Evolutionary conservation across 2,888 invertebrate genomes (phyloP).

Genomic region (Pseudococcus jackbeardsleyi): DNA sequence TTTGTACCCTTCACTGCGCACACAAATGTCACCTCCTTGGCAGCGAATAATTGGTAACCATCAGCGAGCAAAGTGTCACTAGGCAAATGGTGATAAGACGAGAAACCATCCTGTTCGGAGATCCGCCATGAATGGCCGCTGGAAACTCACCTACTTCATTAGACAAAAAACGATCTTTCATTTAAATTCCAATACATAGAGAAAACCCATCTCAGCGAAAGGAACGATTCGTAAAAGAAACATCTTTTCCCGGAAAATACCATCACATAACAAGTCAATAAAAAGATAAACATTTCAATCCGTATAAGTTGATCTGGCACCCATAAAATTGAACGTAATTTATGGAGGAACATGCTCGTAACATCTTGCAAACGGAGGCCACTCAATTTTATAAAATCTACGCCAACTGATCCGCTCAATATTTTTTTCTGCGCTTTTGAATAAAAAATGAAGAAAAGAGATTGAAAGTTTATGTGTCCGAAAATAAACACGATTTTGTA

Average conservation of each 20-base stretch:
- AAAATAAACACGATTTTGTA: slow-evolving; percentile 20
- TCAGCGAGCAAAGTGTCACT: slow-evolving; percentile 65
- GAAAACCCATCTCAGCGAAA: neutral
- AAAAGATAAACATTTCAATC: slow-evolving; percentile 28
- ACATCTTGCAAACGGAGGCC: slow-evolving; percentile 42
- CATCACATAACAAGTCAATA: neutral
- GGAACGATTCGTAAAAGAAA: slow-evolving; percentile 19
- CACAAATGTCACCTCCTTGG: slow-evolving; percentile 58
- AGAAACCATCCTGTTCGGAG: slow-evolving; percentile 67
- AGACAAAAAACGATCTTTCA: slow-evolving; percentile 26
- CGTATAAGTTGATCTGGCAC: slow-evolving; percentile 33
- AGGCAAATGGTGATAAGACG: slow-evolving; percentile 66
- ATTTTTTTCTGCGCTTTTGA: slow-evolving; percentile 43
- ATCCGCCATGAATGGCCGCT: slow-evolving; percentile 67
- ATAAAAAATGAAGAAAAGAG: slow-evolving; percentile 33
- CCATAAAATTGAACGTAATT: slow-evolving; percentile 43
- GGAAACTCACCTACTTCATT: slow-evolving; percentile 66
- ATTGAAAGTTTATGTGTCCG: slow-evolving; percentile 45
- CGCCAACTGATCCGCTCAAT: slow-evolving; percentile 41
- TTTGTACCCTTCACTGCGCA: neutral
- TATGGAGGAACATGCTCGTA: slow-evolving; percentile 3
- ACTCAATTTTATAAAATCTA: slow-evolving; percentile 48
- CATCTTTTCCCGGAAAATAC: neutral
- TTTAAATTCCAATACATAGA: neutral
- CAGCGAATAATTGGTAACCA: slow-evolving; percentile 50